phyloP scores from a whole-genome alignment of 2,113 vertebrate genomes.

The Serilophus lunatus region DNA sequence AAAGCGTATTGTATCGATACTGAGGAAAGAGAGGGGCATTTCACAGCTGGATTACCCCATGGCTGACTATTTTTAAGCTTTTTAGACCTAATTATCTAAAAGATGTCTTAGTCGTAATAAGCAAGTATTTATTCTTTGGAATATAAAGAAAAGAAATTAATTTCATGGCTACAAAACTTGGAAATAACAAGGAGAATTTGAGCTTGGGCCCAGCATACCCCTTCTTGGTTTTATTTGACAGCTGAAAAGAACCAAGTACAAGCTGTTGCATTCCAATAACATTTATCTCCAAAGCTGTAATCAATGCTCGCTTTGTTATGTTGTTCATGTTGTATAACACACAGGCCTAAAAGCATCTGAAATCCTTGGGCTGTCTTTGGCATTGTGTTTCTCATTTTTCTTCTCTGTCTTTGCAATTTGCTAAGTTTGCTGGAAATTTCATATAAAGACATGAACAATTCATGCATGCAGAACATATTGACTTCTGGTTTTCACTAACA shows the following conservation, averaged over 20 bases:
- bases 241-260: not conserved
- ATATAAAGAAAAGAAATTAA: not conserved
- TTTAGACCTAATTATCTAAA: not conserved
- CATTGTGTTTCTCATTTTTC: constrained; percentile 52
- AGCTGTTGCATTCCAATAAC: constrained; percentile 7
- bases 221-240: constrained; percentile 3
- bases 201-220: not conserved
- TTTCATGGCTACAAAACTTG: not conserved
- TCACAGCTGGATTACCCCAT: not conserved
- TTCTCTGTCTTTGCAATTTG: constrained; percentile 49
- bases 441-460: constrained; percentile 70
- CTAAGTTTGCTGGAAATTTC: constrained; percentile 72
- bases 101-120: not conserved
- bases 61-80: not conserved
- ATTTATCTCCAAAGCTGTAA: constrained; percentile 30
- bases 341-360: constrained; percentile 49
- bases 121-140: not conserved
- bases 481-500: constrained; percentile 69
- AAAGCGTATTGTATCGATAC: not conserved
- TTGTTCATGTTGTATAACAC: constrained; percentile 27
- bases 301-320: constrained; percentile 48
- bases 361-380: constrained; percentile 50
- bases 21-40: not conserved
- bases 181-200: not conserved
- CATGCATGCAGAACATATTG: constrained; percentile 72